Evolutionary conservation across 2,888 invertebrate genomes (phyloP), one percentile per base, ranked within the genome.

Genomic region (Brenthis ino): DNA sequence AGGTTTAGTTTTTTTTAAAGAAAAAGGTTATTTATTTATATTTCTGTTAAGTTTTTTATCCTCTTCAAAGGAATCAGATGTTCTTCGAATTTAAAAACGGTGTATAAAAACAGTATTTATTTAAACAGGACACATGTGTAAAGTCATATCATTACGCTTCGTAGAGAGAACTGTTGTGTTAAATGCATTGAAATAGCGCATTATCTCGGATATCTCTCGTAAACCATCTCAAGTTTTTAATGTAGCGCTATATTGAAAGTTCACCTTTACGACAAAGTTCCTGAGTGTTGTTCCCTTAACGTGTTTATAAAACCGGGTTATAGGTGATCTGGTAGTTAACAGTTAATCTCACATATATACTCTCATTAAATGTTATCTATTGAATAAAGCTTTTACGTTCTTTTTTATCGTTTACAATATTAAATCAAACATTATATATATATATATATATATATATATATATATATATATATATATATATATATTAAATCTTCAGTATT

Each of bases 171-270:
- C 63, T 47, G 68, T n/a, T 53, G 55, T 56, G 64, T 71, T 58
- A 68, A 53, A 74, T 72, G 67, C 73, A 74, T 75, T 72, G 66
- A 73, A 74, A 74, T 68, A 70, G 73, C 68, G 69, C 72, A 74
- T 74, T 72, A 71, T 65, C 70, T 71, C 64, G 65, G 69, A 64
- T 56, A 61, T 65, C 67, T 69, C 69, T 66, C 58, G 47, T 67
- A 71, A 71, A 24, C 69, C 67, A 73, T 69, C 63, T 67, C 69
- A 55, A 54, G 65, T 60, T 64, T 65, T 67, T 71, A 64, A 71
- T 60, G 58, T 61, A 65, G 65, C 60, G 58, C 65, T 63, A 63
- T 65, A 69, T 70, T 58, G 55, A 65, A 70, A 57, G 61, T 67
- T 67, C 61, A 56, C 61, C 61, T 67, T 67, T 28, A 61, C 61